Conservation (phyloP, 1,140 invertebrate species). For the Leptoteleia sp. region DNA sequence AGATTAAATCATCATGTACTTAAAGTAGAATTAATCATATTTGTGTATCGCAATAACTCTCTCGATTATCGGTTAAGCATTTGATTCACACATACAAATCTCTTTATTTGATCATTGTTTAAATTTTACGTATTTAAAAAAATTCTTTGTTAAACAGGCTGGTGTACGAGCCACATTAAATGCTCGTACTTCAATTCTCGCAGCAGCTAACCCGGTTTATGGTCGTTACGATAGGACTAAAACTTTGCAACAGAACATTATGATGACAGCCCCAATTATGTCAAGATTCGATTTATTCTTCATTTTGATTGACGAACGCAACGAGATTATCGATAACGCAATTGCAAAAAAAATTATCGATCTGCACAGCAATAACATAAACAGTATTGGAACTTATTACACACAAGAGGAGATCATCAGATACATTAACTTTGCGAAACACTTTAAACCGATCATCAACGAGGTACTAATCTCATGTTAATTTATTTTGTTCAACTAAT, state of each 20-base stretch:
- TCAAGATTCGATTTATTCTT: conserved; percentile 99
- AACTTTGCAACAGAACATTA: conserved; percentile 97
- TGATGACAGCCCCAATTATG: conserved; percentile 98
- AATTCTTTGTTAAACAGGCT: conserved; percentile 82
- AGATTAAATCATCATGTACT: too few relatives aligned
- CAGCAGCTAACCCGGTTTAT: conserved; percentile 98
- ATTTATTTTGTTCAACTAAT: not conserved
- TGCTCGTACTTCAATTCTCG: conserved; percentile 98
- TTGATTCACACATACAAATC: too few relatives aligned
- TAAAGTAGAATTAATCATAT: too few relatives aligned
- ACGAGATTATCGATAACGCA: conserved; percentile 96
- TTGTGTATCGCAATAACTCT: too few relatives aligned
- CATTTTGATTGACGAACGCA: conserved; percentile 97
- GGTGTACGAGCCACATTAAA: conserved; percentile 98
- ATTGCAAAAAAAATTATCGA: conserved; percentile 98
- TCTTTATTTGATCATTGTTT: too few relatives aligned
- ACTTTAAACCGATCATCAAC: conserved; percentile 96
- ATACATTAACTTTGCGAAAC: conserved; percentile 97
- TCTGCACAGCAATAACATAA: conserved; percentile 91
- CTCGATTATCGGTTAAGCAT: too few relatives aligned
- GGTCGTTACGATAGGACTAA: conserved; percentile 97
- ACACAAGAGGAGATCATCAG: conserved; percentile 92
- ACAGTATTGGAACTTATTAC: conserved; percentile 90
- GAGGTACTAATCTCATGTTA: conserved; percentile 73
- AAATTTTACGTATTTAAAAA: too few relatives aligned